Percentiles rank a stretch among this genome's conserved stretches.
Evolutionary conservation across 2,113 vertebrate species (phyloP).

Genomic region (Elaphurus davidianus): DNA sequence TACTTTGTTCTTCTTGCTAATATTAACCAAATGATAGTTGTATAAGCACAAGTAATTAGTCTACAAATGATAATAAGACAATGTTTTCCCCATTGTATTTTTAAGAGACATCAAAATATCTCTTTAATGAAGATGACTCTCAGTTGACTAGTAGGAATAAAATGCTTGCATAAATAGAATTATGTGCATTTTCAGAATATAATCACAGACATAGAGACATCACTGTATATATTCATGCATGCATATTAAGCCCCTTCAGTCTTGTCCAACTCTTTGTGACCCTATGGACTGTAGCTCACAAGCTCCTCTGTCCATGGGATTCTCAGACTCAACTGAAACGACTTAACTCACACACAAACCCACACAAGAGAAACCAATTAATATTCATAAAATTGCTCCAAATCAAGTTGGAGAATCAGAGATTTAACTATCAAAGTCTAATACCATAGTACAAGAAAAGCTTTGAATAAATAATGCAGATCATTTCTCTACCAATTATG

Average conservation of each 20-base stretch:
- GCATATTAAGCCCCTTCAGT: background rate
- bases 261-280: background rate
- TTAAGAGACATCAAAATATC: background rate
- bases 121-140: constrained; percentile 17
- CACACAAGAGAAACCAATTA: constrained; percentile 58
- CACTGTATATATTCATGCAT: background rate
- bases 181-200: background rate
- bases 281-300: background rate
- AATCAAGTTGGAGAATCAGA: constrained; percentile 37
- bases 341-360: background rate
- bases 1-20: background rate
- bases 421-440: constrained; percentile 26
- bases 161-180: constrained; percentile 34
- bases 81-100: background rate
- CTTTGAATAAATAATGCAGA: background rate
- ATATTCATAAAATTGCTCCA: background rate
- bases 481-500: background rate
- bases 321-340: background rate
- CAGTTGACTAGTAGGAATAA: constrained; percentile 43
- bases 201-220: background rate
- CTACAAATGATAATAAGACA: constrained; percentile 8
- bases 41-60: constrained; percentile 31
- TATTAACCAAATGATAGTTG: constrained; percentile 41
- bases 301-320: background rate
- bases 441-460: background rate